Evolutionary conservation across 2,797 vertebrate genomes (phyloP).

Genomic region (Chaenodraco wilsoni): DNA sequence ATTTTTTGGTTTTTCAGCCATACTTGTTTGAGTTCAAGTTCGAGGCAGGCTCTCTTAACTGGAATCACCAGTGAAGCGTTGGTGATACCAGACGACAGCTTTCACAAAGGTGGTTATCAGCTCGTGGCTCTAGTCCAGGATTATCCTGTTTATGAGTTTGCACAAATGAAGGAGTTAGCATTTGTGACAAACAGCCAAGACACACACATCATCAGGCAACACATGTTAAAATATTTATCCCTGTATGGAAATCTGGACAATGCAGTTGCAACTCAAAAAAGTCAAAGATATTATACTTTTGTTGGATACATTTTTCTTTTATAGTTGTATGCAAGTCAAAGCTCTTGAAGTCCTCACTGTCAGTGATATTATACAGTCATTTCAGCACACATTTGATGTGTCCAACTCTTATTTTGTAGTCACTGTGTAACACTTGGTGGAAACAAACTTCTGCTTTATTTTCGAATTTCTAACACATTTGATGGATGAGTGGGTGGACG

Average conservation of each 20-base stretch:
- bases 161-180: background rate
- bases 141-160: slow-evolving; percentile 28
- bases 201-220: background rate
- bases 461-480: background rate
- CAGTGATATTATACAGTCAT: background rate
- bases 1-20: background rate
- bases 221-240: background rate
- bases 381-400: background rate
- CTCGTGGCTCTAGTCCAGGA: slow-evolving; percentile 3
- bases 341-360: background rate
- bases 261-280: background rate
- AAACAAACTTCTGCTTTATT: background rate
- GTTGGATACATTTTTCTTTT: too few relatives aligned
- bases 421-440: background rate
- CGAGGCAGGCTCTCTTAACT: slow-evolving; percentile 21
- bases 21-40: slow-evolving; percentile 7
- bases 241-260: background rate
- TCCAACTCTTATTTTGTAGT: background rate
- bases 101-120: slow-evolving; percentile 30
- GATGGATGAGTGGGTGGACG: slow-evolving; percentile 18
- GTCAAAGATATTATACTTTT: too few relatives aligned
- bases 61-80: slow-evolving; percentile 19
- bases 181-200: slow-evolving; percentile 12
- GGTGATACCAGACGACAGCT: slow-evolving; percentile 3
- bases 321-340: background rate